Percentiles rank a stretch among this genome's conserved stretches.
These are phyloP conservation scores for Astyanax mexicanus DNA, from an alignment of 2,797 vertebrate species.

Conservation along the genomic window DNA sequence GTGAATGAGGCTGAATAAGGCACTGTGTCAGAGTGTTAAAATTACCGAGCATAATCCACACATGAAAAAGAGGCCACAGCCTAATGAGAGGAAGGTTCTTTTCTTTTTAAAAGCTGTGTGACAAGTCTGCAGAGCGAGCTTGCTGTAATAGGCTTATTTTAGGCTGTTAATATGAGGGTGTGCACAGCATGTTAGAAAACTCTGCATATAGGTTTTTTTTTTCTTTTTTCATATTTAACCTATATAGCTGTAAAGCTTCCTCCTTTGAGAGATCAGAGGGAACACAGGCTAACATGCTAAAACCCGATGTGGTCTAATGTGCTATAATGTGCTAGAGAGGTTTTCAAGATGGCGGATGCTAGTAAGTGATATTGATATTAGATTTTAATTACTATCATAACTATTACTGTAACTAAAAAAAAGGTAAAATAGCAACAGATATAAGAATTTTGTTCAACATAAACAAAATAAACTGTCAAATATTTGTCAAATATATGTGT, in stretches of 20 bases:
- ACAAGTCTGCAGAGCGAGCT: conserved; percentile 34
- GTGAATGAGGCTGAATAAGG: conserved; percentile 40
- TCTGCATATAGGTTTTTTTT: conserved; percentile 2
- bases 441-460: too few relatives aligned
- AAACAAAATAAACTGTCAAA: too few relatives aligned
- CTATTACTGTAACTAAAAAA: too few relatives aligned
- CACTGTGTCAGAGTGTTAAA: conserved; percentile 29
- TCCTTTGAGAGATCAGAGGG: not conserved
- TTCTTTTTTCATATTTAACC: not conserved
- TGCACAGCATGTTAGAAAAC: conserved; percentile 20
- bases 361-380: too few relatives aligned
- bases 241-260: conserved; percentile 10
- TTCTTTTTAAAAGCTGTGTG: conserved; percentile 26
- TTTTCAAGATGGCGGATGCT: too few relatives aligned
- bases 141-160: conserved; percentile 47
- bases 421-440: too few relatives aligned
- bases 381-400: too few relatives aligned
- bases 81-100: conserved; percentile 38
- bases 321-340: too few relatives aligned
- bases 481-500: too few relatives aligned
- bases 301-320: too few relatives aligned
- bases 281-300: too few relatives aligned
- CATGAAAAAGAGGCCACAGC: conserved; percentile 26
- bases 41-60: conserved; percentile 17
- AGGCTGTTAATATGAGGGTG: conserved; percentile 33